Conservation (phyloP, 2,113 vertebrate species). For the Protobothrops flavoviridis region DNA sequence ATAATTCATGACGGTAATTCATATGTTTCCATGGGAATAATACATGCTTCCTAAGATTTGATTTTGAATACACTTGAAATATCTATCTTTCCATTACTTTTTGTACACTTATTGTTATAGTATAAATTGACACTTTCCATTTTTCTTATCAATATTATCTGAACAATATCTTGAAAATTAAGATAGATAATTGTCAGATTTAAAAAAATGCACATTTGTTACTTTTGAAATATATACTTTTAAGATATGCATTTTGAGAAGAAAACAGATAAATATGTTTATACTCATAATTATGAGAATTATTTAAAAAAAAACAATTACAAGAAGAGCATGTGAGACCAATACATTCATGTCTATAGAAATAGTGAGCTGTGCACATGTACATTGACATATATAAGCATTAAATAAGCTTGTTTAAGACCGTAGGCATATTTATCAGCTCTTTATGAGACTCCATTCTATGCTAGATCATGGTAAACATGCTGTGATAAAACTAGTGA, state of each 20-base stretch:
- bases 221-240: background rate
- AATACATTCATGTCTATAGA: background rate
- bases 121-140: background rate
- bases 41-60: background rate
- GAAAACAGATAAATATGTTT: background rate
- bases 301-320: background rate
- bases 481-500: constrained; percentile 31
- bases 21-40: background rate
- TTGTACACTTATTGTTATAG: background rate
- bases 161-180: background rate
- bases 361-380: background rate
- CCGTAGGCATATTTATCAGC: background rate
- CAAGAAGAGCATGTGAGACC: background rate
- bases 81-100: background rate
- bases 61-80: background rate
- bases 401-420: background rate
- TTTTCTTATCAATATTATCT: background rate
- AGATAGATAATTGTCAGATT: background rate
- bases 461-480: constrained; percentile 1
- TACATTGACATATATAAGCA: background rate
- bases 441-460: background rate
- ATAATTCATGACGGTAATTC: background rate
- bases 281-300: background rate
- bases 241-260: background rate
- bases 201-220: background rate